Base-by-base conservation (phyloP, 2,888 invertebrate species). In the Thereva unica region DNA sequence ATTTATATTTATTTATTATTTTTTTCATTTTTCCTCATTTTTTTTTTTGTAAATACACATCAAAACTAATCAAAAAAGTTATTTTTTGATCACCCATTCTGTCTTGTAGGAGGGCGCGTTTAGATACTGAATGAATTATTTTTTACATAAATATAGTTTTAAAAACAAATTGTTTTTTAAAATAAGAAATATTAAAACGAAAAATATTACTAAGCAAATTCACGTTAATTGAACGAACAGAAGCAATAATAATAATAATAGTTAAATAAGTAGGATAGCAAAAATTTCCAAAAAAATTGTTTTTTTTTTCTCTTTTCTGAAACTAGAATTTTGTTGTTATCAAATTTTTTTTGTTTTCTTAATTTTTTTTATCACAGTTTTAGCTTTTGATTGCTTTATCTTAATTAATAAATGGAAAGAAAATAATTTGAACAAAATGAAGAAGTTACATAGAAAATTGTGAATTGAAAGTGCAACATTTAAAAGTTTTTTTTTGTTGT, bases 101-200 rank as follows among this genome's bases (percentile, higher is more conserved):
- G 68, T 68, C 68, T 67, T 67, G 68, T 68, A 34, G 67, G 66
- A 63, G 68, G 68, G 63, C 49, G 68, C 67, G 64, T 57, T 67
- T 68, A 57, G 42, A 64, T 23, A 54, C 55, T 61, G 68, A 68
- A 66, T 61, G 66, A 41, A 35, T 23, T 34, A 12, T 23, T 23
- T 23, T 23, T 3, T 41, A 23, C 12, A 41, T 41, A 40, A 6
- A 23, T 41, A 55, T 41, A 41, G 40, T 38, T 6, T 9, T 55
- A 38, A 37, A 59, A 23, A 9, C 34, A 42, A 55, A 34, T 7
- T 41, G 42, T 44, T 42, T 23, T 23, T 23, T 23, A 23, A 23
- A 44, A 55, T 23, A 35, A 23, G 34, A 52, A 52, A 52, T 6
- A 10, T 34, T 34, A 23, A n/a, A 52, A 49, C n/a, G 8, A 12